A percentile compares a stretch with the other conserved stretches of the same genome.
These are phyloP conservation scores for Pseudoips prasinana DNA, from an alignment of 2,888 invertebrate species.

Conservation along the genomic window DNA sequence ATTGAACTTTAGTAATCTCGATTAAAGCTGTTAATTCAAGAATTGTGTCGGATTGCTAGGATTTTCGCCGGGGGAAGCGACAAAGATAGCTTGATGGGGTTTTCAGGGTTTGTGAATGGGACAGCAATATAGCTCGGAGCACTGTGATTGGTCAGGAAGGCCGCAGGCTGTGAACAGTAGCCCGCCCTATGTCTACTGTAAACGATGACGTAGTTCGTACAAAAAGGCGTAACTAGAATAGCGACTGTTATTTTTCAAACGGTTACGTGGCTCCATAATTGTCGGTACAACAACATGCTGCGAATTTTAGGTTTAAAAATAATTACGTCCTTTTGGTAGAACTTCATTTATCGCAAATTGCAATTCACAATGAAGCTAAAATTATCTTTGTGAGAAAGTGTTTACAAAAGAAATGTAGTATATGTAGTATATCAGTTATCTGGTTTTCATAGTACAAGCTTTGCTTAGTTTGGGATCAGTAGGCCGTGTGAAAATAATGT, in stretches of 20 bases:
- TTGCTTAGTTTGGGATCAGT: no score
- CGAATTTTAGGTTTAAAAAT: no score
- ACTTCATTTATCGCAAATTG: no score
- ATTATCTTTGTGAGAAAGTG: no score
- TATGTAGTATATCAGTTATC: no score
- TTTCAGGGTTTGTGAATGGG: slow-evolving; percentile 48
- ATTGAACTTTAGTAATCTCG: slow-evolving; percentile 31
- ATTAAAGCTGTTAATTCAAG: slow-evolving; percentile 48
- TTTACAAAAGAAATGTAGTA: no score
- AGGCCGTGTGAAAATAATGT: no score
- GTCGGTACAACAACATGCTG: no score
- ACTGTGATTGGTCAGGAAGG: slow-evolving; percentile 83
- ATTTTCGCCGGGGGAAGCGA: slow-evolving; percentile 79
- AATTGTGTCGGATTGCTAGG: slow-evolving; percentile 55
- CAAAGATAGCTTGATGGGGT: slow-evolving; percentile 57
- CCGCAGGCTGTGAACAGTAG: slow-evolving; percentile 82
- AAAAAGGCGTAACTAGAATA: slow-evolving; percentile 52
- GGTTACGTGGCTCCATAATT: background rate
- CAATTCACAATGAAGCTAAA: no score
- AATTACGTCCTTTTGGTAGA: no score
- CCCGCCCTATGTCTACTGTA: slow-evolving; percentile 83
- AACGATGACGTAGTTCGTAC: slow-evolving; percentile 59
- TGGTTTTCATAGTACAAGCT: no score
- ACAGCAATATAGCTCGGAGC: slow-evolving; percentile 76
- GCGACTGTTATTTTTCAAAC: slow-evolving; percentile 28